phyloP scores from a whole-genome alignment of 1,140 invertebrate genomes.

The Lordiphosa mommai region DNA sequence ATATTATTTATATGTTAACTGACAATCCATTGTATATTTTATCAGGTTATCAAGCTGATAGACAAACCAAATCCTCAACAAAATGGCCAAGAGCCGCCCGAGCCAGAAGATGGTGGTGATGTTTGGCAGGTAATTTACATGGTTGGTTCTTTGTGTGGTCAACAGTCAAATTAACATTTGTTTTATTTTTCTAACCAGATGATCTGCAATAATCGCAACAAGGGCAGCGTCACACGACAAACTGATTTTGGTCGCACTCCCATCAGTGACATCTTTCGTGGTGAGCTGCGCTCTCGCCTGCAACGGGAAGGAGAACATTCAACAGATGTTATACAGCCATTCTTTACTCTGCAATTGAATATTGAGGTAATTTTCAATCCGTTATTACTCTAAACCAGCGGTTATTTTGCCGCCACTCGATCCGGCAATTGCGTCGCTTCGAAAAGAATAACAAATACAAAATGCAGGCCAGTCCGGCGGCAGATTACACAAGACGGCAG shows the following conservation, averaged over 20 bases:
- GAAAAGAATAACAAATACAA: too few relatives aligned
- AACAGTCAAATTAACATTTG: not conserved
- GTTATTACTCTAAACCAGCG: too few relatives aligned
- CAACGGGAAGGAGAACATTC: constrained; percentile 87
- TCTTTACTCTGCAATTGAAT: constrained; percentile 95
- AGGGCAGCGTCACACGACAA: constrained; percentile 90
- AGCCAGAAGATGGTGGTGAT: constrained; percentile 83
- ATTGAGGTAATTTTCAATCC: constrained; percentile 93
- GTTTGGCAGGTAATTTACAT: constrained; percentile 85
- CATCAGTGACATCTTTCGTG: constrained; percentile 94
- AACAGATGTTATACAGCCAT: constrained; percentile 93
- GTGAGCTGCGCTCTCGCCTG: constrained; percentile 91
- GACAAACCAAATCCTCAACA: constrained; percentile 75
- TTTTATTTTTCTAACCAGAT: constrained; percentile 35
- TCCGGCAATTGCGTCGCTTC: too few relatives aligned
- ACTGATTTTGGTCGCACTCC: constrained; percentile 92
- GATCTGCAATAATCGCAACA: constrained; percentile 88
- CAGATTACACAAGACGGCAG: too few relatives aligned
- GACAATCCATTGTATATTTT: not conserved
- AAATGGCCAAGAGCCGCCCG: constrained; percentile 81
- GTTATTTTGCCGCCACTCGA: too few relatives aligned
- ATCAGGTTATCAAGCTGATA: constrained; percentile 72
- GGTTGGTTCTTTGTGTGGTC: not conserved
- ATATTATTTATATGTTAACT: not conserved
- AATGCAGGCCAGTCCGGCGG: too few relatives aligned